phyloP scores from a whole-genome alignment of 2,113 vertebrate genomes.

The Theropithecus gelada region DNA sequence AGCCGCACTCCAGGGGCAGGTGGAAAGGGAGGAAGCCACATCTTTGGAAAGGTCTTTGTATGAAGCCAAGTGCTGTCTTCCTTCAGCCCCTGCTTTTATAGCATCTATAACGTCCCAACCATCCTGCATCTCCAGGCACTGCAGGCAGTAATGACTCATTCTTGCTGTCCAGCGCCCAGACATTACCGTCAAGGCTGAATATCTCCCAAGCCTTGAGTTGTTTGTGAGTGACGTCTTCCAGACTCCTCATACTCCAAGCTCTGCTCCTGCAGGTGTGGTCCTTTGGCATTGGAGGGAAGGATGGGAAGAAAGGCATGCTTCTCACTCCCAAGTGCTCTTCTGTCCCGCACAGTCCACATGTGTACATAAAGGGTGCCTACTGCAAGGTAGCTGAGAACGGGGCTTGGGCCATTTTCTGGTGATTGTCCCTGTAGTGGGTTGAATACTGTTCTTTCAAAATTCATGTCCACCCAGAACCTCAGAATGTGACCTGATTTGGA shows the following conservation, averaged over 20 bases:
- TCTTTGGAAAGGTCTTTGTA: neutral
- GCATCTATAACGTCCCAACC: neutral
- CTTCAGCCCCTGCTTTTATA: neutral
- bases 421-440: neutral
- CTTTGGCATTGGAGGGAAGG: neutral
- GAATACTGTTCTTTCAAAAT: neutral
- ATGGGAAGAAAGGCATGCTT: neutral
- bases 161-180: neutral
- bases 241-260: neutral
- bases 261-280: neutral
- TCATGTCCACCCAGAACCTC: neutral
- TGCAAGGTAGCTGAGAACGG: fast-evolving
- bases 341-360: fast-evolving
- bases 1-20: neutral
- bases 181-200: neutral
- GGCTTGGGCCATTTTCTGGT: neutral
- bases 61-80: neutral
- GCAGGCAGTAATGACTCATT: neutral
- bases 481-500: neutral
- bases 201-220: neutral
- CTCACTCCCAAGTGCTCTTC: neutral
- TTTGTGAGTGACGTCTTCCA: neutral
- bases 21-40: neutral
- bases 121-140: neutral
- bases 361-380: neutral